These are phyloP conservation scores for Sebastes baramenuke DNA, from an alignment of 2,797 vertebrate species.

Conservation along the genomic window DNA sequence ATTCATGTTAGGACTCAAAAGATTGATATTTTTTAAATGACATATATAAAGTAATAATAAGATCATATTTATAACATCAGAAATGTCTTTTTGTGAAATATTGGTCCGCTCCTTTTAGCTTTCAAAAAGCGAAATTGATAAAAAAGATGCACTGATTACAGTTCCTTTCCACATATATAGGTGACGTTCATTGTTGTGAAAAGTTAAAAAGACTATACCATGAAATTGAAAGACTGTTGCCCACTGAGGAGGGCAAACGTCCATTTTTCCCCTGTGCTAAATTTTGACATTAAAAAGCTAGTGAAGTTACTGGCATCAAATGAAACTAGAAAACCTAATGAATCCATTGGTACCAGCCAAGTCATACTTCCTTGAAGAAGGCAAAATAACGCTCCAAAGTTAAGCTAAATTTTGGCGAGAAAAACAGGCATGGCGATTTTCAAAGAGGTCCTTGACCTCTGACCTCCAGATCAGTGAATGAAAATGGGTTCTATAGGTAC, in stretches of 20 bases:
- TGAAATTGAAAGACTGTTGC: neutral
- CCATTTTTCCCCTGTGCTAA: neutral
- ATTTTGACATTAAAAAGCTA: neutral
- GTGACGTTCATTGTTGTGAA: neutral
- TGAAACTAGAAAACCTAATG: neutral
- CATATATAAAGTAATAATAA: neutral
- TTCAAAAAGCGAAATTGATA: neutral
- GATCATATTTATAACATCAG: neutral
- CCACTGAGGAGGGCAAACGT: neutral
- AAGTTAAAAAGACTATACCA: neutral
- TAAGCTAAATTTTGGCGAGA: neutral
- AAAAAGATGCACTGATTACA: neutral
- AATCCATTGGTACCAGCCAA: neutral
- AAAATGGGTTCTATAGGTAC: too few species aligned
- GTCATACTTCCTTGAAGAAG: neutral
- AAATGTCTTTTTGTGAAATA: neutral
- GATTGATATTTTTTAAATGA: neutral
- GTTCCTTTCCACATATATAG: neutral
- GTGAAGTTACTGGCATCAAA: neutral
- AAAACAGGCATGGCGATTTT: neutral
- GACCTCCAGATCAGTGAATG: neutral
- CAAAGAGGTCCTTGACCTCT: neutral
- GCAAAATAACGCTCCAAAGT: neutral
- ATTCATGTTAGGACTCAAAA: neutral
- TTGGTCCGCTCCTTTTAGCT: neutral